phyloP scores from a whole-genome alignment of 2,888 invertebrate species.

The Erebia palarica region DNA sequence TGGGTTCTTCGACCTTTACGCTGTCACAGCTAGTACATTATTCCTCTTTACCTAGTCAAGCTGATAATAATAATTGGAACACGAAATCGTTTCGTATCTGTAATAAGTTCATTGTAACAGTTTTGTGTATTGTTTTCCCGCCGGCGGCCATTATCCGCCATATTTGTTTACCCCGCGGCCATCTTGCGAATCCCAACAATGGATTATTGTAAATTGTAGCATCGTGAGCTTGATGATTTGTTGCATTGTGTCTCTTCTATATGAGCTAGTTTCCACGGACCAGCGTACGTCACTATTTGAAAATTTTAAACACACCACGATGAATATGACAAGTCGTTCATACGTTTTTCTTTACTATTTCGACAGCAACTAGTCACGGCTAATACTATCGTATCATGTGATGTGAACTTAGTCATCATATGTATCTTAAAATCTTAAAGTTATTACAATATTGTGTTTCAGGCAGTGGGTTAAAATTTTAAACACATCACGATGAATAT shows the following conservation, averaged over 20 bases:
- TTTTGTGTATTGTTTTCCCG: constrained; percentile 29
- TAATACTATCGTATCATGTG: too few relatives aligned
- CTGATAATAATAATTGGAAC: constrained; percentile 9
- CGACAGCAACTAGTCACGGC: too few relatives aligned
- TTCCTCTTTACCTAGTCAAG: neutral
- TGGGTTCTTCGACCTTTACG: neutral
- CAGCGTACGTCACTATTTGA: neutral
- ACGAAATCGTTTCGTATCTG: constrained; percentile 14
- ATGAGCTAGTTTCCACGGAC: neutral
- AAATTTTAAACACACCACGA: neutral
- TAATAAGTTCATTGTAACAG: constrained; percentile 23
- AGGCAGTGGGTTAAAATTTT: neutral
- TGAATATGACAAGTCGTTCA: neutral
- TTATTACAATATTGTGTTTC: too few relatives aligned
- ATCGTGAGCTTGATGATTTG: constrained; percentile 47
- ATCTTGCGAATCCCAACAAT: constrained; percentile 44
- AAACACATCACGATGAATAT: neutral
- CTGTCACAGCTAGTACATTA: neutral
- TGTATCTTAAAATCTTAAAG: too few relatives aligned
- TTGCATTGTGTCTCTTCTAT: constrained; percentile 42
- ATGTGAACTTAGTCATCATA: too few relatives aligned
- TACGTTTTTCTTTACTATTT: neutral
- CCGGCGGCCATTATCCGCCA: constrained; percentile 31
- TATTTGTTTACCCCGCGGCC: constrained; percentile 37
- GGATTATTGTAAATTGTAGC: constrained; percentile 49